These are phyloP conservation scores for Embiotoca jacksoni DNA, from an alignment of 2,113 vertebrate genomes.

Conservation along the genomic window DNA sequence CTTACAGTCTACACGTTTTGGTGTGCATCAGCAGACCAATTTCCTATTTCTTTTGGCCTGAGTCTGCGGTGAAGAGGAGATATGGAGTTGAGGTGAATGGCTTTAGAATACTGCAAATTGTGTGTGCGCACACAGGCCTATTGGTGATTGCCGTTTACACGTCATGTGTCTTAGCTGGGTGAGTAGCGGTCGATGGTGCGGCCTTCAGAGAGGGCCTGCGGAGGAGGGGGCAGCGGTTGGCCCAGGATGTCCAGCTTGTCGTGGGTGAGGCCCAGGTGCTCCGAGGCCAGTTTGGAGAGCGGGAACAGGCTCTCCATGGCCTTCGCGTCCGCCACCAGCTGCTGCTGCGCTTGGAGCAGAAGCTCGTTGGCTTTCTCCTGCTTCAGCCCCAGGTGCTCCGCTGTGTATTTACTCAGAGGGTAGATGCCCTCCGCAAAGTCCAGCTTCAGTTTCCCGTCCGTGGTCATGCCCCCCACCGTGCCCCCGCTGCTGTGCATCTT, in stretches of 20 bases:
- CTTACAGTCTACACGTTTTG: conserved; percentile 75
- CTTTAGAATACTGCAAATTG: conserved; percentile 82
- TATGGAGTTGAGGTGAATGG: conserved; percentile 81
- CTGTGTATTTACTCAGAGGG: conserved; percentile 94
- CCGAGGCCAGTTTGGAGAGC: conserved; percentile 92
- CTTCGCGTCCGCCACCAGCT: conserved; percentile 94
- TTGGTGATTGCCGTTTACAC: conserved; percentile 55
- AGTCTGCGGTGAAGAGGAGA: conserved; percentile 81
- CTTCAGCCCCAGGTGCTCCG: conserved; percentile 94
- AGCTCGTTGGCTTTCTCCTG: conserved; percentile 95
- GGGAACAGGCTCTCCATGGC: conserved; percentile 95
- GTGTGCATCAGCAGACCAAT: conserved; percentile 73
- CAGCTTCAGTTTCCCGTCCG: conserved; percentile 93
- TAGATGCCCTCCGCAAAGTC: conserved; percentile 95
- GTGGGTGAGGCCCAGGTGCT: conserved; percentile 92
- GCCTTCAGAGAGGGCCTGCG: conserved; percentile 85
- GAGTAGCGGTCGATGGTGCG: conserved; percentile 95
- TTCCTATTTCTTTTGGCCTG: conserved; percentile 68
- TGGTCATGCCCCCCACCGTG: conserved; percentile 74
- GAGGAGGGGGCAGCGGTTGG: conserved; percentile 83
- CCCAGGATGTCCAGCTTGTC: conserved; percentile 94
- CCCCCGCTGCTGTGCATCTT: conserved; percentile 96
- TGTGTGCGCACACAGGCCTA: conserved; percentile 70
- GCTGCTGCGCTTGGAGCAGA: conserved; percentile 91
- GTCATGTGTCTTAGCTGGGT: conserved; percentile 86